Percentiles rank a stretch among this genome's conserved stretches.
Conservation (phyloP, 1,140 invertebrate species). For the Aphis gossypii region DNA sequence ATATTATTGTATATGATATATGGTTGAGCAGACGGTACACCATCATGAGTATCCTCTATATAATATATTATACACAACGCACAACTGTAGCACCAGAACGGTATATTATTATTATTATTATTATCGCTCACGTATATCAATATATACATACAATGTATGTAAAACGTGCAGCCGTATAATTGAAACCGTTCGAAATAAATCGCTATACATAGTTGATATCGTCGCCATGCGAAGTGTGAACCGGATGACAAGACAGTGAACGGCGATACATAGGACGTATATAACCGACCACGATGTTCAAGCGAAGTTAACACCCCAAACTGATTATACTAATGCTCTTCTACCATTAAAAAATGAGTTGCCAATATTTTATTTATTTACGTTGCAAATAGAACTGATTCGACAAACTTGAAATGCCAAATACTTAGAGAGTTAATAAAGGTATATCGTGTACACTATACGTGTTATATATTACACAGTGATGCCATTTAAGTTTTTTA, state of each 20-base stretch:
- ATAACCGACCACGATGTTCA: not conserved
- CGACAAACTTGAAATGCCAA: too few relatives aligned
- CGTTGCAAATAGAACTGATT: not conserved
- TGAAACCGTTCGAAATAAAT: constrained; percentile 8
- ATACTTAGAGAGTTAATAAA: too few relatives aligned
- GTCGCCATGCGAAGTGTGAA: not conserved
- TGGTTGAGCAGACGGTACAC: not conserved
- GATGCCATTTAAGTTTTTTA: too few relatives aligned
- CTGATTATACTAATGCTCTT: not conserved
- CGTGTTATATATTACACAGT: too few relatives aligned
- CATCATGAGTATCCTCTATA: not conserved
- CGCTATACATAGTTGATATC: not conserved
- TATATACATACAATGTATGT: not conserved
- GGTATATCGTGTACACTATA: too few relatives aligned
- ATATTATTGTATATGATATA: not conserved
- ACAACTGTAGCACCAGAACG: not conserved
- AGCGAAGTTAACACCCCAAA: not conserved
- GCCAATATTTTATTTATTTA: not conserved
- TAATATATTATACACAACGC: not conserved
- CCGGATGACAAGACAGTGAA: not conserved
- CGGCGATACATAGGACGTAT: not conserved
- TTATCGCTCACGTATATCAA: not conserved
- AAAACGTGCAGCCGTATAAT: not conserved
- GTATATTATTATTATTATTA: not conserved
- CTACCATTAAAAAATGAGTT: too few relatives aligned